phyloP scores from a whole-genome alignment of 2,888 invertebrate genomes.

The Hydriomena furcata region DNA sequence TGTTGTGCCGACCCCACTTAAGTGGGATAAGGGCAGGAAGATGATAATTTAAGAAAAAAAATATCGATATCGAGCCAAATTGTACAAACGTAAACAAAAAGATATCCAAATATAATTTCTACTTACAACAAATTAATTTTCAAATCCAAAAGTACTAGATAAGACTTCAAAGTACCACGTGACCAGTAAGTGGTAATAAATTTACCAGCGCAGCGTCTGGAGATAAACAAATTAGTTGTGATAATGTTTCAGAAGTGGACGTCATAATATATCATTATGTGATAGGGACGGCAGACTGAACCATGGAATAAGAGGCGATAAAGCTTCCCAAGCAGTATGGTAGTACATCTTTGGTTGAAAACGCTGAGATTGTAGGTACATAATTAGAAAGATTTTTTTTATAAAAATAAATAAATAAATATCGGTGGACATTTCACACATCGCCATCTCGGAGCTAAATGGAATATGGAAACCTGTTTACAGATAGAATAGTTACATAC shows the following conservation, averaged over 20 bases:
- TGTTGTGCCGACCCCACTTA: too few species aligned
- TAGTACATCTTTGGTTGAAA: too few species aligned
- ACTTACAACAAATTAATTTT: constrained; percentile 16
- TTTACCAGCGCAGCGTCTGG: constrained; percentile 38
- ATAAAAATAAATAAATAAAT: too few species aligned
- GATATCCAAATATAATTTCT: constrained; percentile 1
- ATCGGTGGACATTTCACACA: too few species aligned
- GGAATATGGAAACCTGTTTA: too few species aligned
- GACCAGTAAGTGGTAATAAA: constrained; percentile 56
- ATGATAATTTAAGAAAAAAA: too few species aligned
- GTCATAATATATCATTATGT: constrained; percentile 40
- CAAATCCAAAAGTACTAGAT: constrained; percentile 24
- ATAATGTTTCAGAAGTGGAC: constrained; percentile 42
- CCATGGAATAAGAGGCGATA: neutral
- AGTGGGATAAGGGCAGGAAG: too few species aligned
- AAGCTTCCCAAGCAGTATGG: neutral
- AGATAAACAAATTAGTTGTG: constrained; percentile 68
- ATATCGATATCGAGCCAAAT: too few species aligned
- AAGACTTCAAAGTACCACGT: constrained; percentile 35
- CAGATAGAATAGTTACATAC: too few species aligned
- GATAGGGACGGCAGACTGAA: constrained; percentile 29
- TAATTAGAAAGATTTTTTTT: too few species aligned
- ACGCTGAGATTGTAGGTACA: too few species aligned
- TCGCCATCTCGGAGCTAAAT: too few species aligned
- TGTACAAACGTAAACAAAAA: neutral